phyloP scores from a whole-genome alignment of 2,888 invertebrate species.

The Spialia ferax region DNA sequence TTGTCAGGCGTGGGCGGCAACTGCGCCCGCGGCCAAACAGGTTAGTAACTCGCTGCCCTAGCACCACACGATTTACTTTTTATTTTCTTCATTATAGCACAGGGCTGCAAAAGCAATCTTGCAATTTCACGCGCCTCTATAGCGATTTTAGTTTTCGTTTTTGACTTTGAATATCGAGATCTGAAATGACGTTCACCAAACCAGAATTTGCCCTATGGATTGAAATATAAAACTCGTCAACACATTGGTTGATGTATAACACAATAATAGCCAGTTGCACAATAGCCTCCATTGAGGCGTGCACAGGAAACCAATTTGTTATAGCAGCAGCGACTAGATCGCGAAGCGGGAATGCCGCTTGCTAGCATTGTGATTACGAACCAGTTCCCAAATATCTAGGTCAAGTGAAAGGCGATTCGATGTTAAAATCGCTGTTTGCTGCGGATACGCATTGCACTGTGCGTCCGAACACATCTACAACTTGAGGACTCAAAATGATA shows the following conservation, averaged over 20 bases:
- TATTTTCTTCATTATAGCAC: conserved; percentile 68
- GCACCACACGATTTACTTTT: conserved; percentile 66
- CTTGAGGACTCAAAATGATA: conserved; percentile 7
- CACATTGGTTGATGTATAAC: conserved; percentile 22
- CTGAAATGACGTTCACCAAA: background rate
- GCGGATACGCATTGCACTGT: conserved; percentile 55
- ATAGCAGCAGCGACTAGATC: conserved; percentile 50
- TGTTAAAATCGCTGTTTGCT: conserved; percentile 67
- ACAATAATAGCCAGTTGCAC: conserved; percentile 33
- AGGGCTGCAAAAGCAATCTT: conserved; percentile 64
- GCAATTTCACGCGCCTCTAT: conserved; percentile 19
- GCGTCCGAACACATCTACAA: conserved; percentile 17
- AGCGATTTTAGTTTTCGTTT: background rate
- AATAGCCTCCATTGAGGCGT: conserved; percentile 42
- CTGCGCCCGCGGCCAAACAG: conserved; percentile 76
- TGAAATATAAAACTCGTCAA: conserved; percentile 26
- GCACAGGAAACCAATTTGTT: conserved; percentile 58
- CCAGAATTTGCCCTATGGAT: background rate
- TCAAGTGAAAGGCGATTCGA: conserved; percentile 83
- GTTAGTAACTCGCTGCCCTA: conserved; percentile 67
- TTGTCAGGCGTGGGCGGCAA: conserved; percentile 79
- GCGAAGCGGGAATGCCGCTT: conserved; percentile 53
- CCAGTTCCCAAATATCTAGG: conserved; percentile 84
- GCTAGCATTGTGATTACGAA: conserved; percentile 76
- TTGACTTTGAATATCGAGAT: background rate